Percentiles rank a stretch among this genome's conserved stretches.
These are phyloP conservation scores for Cettia cetti DNA, from an alignment of 2,113 vertebrate genomes.

Conservation along the genomic window DNA sequence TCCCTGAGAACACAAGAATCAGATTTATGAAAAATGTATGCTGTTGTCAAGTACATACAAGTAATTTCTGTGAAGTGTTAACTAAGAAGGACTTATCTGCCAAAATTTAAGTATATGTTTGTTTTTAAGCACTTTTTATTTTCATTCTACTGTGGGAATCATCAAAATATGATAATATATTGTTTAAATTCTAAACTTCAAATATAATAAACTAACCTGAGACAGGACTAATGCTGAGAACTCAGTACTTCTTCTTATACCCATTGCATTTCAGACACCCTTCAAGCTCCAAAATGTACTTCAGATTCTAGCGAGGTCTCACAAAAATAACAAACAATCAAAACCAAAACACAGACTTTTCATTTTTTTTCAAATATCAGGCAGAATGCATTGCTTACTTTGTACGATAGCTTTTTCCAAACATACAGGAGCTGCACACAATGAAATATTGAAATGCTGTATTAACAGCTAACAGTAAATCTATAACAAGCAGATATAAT, in stretches of 20 bases:
- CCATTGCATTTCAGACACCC: slow-evolving; percentile 15
- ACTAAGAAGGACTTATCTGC: slow-evolving; percentile 66
- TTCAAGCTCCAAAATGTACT: slow-evolving; percentile 23
- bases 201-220: slow-evolving; percentile 54
- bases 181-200: slow-evolving; percentile 59
- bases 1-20: slow-evolving; percentile 58
- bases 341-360: neutral
- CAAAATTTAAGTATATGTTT: slow-evolving; percentile 58
- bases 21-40: slow-evolving; percentile 72
- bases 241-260: slow-evolving; percentile 25
- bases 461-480: neutral
- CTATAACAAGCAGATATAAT: neutral
- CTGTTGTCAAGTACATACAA: slow-evolving; percentile 64
- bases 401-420: neutral
- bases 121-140: slow-evolving; percentile 62
- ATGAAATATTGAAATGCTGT: neutral
- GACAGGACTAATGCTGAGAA: slow-evolving; percentile 55
- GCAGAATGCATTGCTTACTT: neutral
- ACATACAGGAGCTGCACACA: neutral
- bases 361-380: neutral
- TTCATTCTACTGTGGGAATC: slow-evolving; percentile 53
- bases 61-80: slow-evolving; percentile 70
- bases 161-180: slow-evolving; percentile 65
- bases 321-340: neutral
- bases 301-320: neutral